A percentile compares a stretch with the other conserved stretches of the same genome.
Evolutionary conservation across 1,140 invertebrate genomes (phyloP).

Genomic region (Brachionus koreanus): DNA sequence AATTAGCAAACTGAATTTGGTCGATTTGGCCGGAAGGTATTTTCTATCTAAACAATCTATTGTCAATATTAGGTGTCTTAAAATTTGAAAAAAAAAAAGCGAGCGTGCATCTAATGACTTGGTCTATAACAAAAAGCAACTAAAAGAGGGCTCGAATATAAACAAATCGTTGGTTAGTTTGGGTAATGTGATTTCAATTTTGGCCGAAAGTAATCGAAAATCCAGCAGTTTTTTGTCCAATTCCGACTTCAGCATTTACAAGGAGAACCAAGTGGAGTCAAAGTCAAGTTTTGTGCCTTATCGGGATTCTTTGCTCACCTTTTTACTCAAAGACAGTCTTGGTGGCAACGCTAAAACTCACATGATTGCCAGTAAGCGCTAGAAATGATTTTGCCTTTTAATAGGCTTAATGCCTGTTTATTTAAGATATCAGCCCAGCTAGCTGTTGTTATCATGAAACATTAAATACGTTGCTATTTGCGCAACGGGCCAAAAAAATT

Average conservation of each 20-base stretch:
- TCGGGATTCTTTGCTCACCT: constrained; percentile 65
- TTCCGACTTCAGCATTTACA: constrained; percentile 87
- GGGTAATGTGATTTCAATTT: constrained; percentile 64
- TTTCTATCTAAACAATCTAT: constrained; percentile 14
- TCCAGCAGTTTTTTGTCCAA: constrained; percentile 52
- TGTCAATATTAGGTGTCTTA: neutral
- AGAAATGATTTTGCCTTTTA: neutral
- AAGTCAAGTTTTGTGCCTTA: constrained; percentile 61
- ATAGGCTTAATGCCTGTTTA: constrained; percentile 52
- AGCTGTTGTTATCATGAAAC: constrained; percentile 68
- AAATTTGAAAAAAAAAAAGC: constrained; percentile 46
- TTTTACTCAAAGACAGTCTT: constrained; percentile 65
- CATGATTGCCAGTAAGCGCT: constrained; percentile 62
- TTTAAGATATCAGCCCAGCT: constrained; percentile 66
- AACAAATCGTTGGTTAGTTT: constrained; percentile 63
- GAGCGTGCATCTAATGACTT: constrained; percentile 57
- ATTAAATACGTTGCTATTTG: constrained; percentile 65
- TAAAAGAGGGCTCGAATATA: constrained; percentile 65
- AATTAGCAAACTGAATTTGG: constrained; percentile 65
- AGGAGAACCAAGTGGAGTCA: constrained; percentile 76
- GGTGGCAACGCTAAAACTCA: constrained; percentile 68
- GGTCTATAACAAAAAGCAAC: constrained; percentile 58
- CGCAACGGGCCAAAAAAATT: constrained; percentile 65
- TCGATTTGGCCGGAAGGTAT: constrained; percentile 67
- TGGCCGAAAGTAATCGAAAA: constrained; percentile 17